Evolutionary conservation across 2,797 vertebrate genomes (phyloP), one percentile per base, ranked within the genome.

Genomic region (Clarias fuscus): DNA sequence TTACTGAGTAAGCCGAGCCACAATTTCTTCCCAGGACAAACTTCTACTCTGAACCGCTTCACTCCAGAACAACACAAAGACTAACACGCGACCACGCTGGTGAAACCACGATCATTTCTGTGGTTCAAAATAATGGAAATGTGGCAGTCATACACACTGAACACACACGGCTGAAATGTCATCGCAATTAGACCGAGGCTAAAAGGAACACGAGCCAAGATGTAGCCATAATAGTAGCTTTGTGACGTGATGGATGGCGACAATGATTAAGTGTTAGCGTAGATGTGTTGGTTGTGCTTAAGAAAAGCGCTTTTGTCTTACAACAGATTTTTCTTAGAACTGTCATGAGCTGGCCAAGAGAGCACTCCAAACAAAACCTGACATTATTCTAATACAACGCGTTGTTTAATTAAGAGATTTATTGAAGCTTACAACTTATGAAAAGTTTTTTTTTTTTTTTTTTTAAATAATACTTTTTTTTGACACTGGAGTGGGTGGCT

Each of bases 241-340:
- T 81, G 79, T 81, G 62, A 82, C 64, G 67, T 88, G 80, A 88
- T 85, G 84, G 87, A 89, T 83, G 82, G 59, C 62, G 64, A 86
- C 84, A 72, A n/a, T 77, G 87, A 89, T 84, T 82, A 84, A 82
- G 82, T 81, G 62, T 88, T 72, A 89, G 84, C 85, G 53, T 81
- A 83, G 86, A 85, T 82, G 72, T 18, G 62, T 14, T 56, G 4
- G 53, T 56, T 67, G 87, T 67, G 68, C 83, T 80, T 83, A 86
- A 87, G 76, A 72, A 20, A 62, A 87, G 79, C 79, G 70, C 79
- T 53, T 84, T 40, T 48, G 85, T 81, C 13, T 56, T 56, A 14
- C 53, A 14, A 56, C 86, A 84, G 85, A 86, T 85, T 88, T 85
- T 80, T 88, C 85, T 85, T 86, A 86, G 85, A 85, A 71, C 78